Evolutionary conservation across 53 echinoderm and acorn worm species (phyloP), one percentile per base, ranked within the genome.

Genomic region (Crossaster papposus): DNA sequence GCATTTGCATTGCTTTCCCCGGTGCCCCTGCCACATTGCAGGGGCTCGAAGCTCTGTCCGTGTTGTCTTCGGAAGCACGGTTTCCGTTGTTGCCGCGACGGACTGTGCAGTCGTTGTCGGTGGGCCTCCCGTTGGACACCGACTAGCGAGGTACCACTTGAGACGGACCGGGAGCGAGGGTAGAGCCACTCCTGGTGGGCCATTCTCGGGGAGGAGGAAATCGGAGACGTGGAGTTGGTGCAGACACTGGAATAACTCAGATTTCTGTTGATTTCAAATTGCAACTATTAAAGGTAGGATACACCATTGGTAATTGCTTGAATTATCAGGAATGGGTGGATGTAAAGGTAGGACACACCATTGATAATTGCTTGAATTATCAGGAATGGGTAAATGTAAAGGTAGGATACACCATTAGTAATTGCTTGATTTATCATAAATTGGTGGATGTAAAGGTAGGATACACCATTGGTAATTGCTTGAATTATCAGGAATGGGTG

Each of bases 81-180:
- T 76, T 34, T 75, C 14, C 64, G 62, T 58, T n/a, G 65, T 54
- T 52, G 24, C 3, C 85, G 30, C 6, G 82, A 82, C 0, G 73
- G 85, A 51, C 53, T 73, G 18, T 72, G 34, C 23, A 36, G 55
- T 36, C 86, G 54, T n/a, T 20, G 85, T 36, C 74, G 38, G 14
- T 71, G 30, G 13, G 35, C 70, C 14, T 36, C 38, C 38, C 28
- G 72, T 1, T 72, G 84, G 72, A 50, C 31, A 29, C 84, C 84
- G 54, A 51, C 44, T 13, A 83, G 32, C 32, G 20, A 77, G 63
- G 36, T 22, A 86, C 86, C 86, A 18, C 75, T 20, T 6, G 86
- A 86, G 22, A 36, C 30, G 0, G 86, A 54, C 14, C 35, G 28
- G 63, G 86, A 62, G 20, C 77, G 76, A 4, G 86, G 77, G 4